These are phyloP conservation scores for Chlamydotis undulata DNA, from an alignment of 2,113 vertebrate genomes.

Conservation along the genomic window DNA sequence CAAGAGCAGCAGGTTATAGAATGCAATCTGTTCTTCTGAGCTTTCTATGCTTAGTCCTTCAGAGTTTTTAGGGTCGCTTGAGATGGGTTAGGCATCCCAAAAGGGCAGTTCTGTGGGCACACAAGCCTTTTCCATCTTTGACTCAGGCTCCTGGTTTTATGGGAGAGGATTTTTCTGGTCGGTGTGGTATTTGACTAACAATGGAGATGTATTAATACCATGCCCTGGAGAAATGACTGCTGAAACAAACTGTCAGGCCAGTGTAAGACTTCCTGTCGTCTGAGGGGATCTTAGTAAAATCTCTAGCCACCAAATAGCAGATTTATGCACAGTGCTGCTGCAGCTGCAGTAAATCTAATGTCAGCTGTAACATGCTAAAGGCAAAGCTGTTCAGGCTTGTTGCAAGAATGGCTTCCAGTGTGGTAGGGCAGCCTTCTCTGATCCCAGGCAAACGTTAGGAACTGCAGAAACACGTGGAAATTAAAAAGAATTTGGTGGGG, in stretches of 20 bases:
- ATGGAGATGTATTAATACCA: background rate
- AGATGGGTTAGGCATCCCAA: background rate
- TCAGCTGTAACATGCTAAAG: background rate
- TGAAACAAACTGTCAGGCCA: constrained; percentile 13
- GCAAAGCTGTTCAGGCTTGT: background rate
- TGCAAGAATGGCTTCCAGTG: background rate
- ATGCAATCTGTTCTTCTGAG: background rate
- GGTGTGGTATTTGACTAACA: background rate
- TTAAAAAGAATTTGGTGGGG: background rate
- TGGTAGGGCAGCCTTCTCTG: background rate
- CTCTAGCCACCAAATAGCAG: background rate
- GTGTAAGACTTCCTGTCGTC: background rate
- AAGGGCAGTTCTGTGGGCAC: background rate
- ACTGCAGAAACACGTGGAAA: background rate
- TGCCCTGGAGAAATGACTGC: constrained; percentile 28
- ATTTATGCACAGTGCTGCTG: background rate
- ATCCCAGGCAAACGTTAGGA: background rate
- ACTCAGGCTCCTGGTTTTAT: background rate
- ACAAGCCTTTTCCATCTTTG: background rate
- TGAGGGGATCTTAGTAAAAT: background rate
- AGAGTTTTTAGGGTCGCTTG: background rate
- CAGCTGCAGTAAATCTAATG: constrained; percentile 10
- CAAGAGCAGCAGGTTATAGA: background rate
- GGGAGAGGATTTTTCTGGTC: background rate
- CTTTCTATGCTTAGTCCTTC: background rate